Conservation (phyloP, 2,888 invertebrate species). For the Orgyia antiqua region DNA sequence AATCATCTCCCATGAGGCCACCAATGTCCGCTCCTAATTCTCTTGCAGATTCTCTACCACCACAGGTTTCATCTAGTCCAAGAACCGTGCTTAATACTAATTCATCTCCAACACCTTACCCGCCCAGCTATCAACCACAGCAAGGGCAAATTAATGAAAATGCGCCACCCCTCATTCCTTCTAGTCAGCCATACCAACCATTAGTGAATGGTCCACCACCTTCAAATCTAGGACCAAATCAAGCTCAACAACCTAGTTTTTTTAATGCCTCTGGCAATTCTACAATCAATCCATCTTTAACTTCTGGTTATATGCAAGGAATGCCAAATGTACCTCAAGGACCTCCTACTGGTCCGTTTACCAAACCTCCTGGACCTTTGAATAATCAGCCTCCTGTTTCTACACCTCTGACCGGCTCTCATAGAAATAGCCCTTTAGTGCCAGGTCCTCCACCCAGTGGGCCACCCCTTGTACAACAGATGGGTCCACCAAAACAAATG, state of each 20-base stretch:
- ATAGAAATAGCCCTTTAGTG: slow-evolving; percentile 47
- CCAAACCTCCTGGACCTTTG: slow-evolving; percentile 30
- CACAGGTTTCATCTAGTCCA: slow-evolving; percentile 38
- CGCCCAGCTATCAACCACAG: slow-evolving; percentile 38
- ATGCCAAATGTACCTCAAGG: slow-evolving; percentile 26
- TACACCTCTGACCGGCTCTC: slow-evolving; percentile 32
- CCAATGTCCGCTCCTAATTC: slow-evolving; percentile 25
- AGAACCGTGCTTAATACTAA: slow-evolving; percentile 36
- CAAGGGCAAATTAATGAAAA: slow-evolving; percentile 63
- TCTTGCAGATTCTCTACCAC: slow-evolving; percentile 31
- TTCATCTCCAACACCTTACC: slow-evolving; percentile 40
- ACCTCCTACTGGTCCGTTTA: slow-evolving; percentile 22
- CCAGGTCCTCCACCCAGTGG: slow-evolving; percentile 36
- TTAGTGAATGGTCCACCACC: slow-evolving; percentile 55
- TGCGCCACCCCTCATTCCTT: slow-evolving; percentile 61
- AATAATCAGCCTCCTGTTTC: slow-evolving; percentile 43
- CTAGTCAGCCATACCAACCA: slow-evolving; percentile 63
- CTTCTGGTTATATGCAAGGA: slow-evolving; percentile 28
- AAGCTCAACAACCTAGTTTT: slow-evolving; percentile 27
- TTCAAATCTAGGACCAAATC: slow-evolving; percentile 15
- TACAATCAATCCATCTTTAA: slow-evolving; percentile 28
- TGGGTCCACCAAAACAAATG: slow-evolving; percentile 25
- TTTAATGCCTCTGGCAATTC: slow-evolving; percentile 36
- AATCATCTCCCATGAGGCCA: slow-evolving; percentile 47
- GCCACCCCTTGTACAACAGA: slow-evolving; percentile 18